Evolutionary conservation across 1,140 invertebrate genomes (phyloP).

Genomic region (Galleria mellonella): DNA sequence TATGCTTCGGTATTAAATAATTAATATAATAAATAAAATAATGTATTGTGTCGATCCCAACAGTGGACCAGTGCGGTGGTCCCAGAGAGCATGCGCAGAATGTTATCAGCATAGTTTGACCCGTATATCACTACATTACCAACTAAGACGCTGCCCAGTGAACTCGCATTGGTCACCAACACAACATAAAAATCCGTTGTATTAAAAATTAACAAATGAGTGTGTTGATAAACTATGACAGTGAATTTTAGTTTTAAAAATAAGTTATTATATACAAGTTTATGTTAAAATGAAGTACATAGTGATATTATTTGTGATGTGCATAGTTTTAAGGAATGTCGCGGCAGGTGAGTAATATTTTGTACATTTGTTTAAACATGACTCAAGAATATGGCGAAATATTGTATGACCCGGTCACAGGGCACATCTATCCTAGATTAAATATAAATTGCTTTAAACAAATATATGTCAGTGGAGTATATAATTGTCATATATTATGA

Average conservation of each 20-base stretch:
- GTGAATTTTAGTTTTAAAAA: not conserved
- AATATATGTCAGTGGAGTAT: no score
- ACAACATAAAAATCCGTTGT: no score
- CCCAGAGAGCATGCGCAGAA: not conserved
- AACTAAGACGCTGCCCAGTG: not conserved
- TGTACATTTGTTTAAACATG: slow-evolving; percentile 21
- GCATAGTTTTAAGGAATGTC: slow-evolving; percentile 15
- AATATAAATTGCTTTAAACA: no score
- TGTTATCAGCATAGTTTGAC: slow-evolving; percentile 3
- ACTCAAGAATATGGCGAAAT: not conserved
- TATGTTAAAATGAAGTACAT: slow-evolving; percentile 21
- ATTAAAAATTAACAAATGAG: not conserved
- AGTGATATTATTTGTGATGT: slow-evolving; percentile 27
- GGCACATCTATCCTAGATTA: no score
- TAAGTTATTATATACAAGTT: not conserved
- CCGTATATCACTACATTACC: slow-evolving; percentile 3
- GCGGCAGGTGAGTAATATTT: slow-evolving; percentile 23
- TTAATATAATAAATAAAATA: no score
- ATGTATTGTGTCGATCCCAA: no score
- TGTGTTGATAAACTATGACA: slow-evolving; percentile 2
- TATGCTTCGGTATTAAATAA: no score
- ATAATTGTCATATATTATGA: no score
- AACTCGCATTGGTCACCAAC: not conserved
- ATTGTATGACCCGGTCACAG: no score
- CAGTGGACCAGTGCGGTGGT: not conserved